Conservation (phyloP, 2,797 vertebrate genomes). For the Myotis vivesi region DNA sequence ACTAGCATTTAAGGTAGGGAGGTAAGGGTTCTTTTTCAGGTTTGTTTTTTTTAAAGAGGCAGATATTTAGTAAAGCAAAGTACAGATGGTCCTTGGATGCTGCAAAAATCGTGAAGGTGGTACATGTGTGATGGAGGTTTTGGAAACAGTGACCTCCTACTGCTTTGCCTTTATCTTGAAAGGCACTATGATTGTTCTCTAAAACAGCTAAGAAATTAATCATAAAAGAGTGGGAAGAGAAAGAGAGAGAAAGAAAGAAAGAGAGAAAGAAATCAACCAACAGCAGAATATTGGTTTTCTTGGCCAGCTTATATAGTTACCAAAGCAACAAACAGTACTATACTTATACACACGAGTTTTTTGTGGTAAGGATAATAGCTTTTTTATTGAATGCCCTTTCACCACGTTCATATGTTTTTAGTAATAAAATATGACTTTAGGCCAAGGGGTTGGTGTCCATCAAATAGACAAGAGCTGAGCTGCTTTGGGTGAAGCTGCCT, state of each 20-base stretch:
- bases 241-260: not conserved
- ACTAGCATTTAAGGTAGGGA: not conserved
- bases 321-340: not conserved
- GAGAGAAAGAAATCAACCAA: not conserved
- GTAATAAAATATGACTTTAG: not conserved
- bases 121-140: not conserved
- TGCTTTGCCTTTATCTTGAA: conserved; percentile 15
- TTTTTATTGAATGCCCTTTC: conserved; percentile 37
- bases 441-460: not conserved
- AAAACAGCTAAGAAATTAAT: conserved; percentile 44
- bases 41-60: not conserved
- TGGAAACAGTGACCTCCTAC: not conserved
- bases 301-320: not conserved
- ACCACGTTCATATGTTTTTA: not conserved
- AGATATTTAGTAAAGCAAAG: not conserved
- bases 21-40: not conserved
- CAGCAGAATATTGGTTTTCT: not conserved
- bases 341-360: not conserved
- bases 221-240: not conserved
- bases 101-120: not conserved
- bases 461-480: not conserved
- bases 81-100: conserved; percentile 41
- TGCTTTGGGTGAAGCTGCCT: not conserved
- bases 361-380: not conserved
- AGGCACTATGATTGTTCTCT: not conserved